phyloP scores from a whole-genome alignment of 2,113 vertebrate species.

The Zosterops borbonicus region DNA sequence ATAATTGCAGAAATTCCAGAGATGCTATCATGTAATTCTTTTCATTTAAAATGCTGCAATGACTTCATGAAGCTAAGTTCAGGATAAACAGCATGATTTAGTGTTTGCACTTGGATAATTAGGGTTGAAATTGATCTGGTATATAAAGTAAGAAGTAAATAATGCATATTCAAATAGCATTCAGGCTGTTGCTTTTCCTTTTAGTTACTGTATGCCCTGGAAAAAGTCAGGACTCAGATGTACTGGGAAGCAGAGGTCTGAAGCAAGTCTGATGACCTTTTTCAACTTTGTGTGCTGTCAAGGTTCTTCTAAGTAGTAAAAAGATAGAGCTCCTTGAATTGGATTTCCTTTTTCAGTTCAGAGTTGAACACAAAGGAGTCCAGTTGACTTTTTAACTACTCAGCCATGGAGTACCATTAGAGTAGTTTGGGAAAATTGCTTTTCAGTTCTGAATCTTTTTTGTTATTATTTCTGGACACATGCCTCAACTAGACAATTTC shows the following conservation, averaged over 20 bases:
- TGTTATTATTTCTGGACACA: slow-evolving; percentile 2
- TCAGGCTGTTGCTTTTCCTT: not conserved
- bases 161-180: not conserved
- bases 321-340: slow-evolving; percentile 77
- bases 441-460: not conserved
- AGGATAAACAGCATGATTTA: not conserved
- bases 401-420: slow-evolving; percentile 83
- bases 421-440: slow-evolving; percentile 59
- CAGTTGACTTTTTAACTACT: slow-evolving; percentile 80
- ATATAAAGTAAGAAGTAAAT: not conserved
- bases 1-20: not conserved
- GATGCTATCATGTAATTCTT: not conserved
- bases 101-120: not conserved
- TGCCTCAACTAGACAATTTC: not conserved
- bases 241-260: not conserved
- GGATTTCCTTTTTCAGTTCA: slow-evolving; percentile 81
- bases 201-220: not conserved
- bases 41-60: not conserved
- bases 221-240: not conserved
- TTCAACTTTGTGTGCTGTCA: slow-evolving; percentile 18
- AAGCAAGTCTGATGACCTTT: slow-evolving; percentile 15
- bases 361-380: slow-evolving; percentile 74
- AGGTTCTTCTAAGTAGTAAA: slow-evolving; percentile 81
- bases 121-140: not conserved
- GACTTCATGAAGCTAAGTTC: not conserved